Evolutionary conservation across 2,888 invertebrate species (phyloP), one percentile per base, ranked within the genome.

Genomic region (Charanyca ferruginea): DNA sequence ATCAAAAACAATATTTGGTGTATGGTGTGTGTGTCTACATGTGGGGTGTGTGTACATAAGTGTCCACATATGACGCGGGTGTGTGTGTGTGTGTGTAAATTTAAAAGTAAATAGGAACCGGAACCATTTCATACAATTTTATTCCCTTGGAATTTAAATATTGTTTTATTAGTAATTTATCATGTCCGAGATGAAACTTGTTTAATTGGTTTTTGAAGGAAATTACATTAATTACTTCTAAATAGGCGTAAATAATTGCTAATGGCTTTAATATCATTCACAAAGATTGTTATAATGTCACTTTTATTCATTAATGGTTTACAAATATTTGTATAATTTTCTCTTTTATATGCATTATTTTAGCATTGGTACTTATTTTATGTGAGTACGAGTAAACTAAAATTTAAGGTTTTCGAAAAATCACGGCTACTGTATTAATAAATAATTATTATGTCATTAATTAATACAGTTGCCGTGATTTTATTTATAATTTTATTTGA

Each of bases 81-180:
- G 16, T 4, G 3, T 16, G 16, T 38, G 38, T 16, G 38, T 38
- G 38, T 38, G 13, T 38, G 25, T 57, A 32, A 54, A 54, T 48
- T 60, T 35, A 35, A 16, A 55, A 48, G 62, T 57, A 52, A 55
- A 41, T 54, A 66, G 62, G 63, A 73, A 76, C 75, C 76, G 78
- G 76, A 79, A 83, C 69, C 58, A 61, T 62, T 75, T 78, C 62
- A 55, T 66, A 25, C 32, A 1, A 69, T 18, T 23, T 49, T 20
- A 75, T 78, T 80, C 76, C 74, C 77, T 84, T 81, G 73, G 75
- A 77, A 80, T 83, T 83, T 68, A 80, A 73, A 77, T 66, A 16
- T 63, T 5, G 32, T 68, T 73, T 47, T 52, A 13, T 52, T 49
- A 52, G 13, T 38, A 51, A 51, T 45, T 57, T 60, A 23, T 54